These are phyloP conservation scores for Percopsis omiscomaycus DNA, from an alignment of 2,797 vertebrate species.

Conservation along the genomic window DNA sequence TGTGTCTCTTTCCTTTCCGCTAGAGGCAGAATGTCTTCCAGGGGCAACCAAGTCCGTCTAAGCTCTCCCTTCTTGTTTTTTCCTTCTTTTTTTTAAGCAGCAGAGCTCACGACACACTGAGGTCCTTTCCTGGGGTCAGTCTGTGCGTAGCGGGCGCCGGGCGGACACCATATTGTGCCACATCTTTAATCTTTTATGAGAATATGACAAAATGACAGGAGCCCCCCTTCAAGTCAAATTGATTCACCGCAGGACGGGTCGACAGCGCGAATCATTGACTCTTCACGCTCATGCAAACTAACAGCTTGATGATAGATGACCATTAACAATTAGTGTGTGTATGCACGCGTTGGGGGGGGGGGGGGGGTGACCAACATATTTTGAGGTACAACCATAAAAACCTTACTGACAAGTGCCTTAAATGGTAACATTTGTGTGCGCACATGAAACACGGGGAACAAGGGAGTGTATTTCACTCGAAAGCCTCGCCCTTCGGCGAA, in stretches of 20 bases:
- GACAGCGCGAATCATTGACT: conserved; percentile 65
- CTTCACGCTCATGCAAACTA: conserved; percentile 56
- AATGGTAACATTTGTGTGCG: conserved; percentile 40
- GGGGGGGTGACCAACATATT: conserved; percentile 4
- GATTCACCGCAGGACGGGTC: conserved; percentile 50
- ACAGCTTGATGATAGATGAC: conserved; percentile 45
- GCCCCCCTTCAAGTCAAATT: conserved; percentile 65
- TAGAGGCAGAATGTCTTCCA: conserved; percentile 50
- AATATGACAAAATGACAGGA: conserved; percentile 60
- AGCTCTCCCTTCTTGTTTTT: conserved; percentile 30
- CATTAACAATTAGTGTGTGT: conserved; percentile 27
- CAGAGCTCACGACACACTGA: conserved; percentile 21
- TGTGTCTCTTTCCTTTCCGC: conserved; percentile 46
- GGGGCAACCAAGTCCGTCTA: conserved; percentile 63
- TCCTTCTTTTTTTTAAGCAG: conserved; percentile 32
- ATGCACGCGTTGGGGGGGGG: neutral
- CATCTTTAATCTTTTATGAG: conserved; percentile 60
- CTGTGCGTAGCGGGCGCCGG: conserved; percentile 22
- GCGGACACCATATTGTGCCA: conserved; percentile 49
- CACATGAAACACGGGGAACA: conserved; percentile 37
- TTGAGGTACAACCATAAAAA: conserved; percentile 30
- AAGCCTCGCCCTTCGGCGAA: conserved; percentile 3
- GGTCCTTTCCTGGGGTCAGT: conserved; percentile 32
- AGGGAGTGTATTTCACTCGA: conserved; percentile 20
- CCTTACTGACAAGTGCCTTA: conserved; percentile 53